These are phyloP conservation scores for Melanophora roralis DNA, from an alignment of 2,888 invertebrate species.

Conservation along the genomic window DNA sequence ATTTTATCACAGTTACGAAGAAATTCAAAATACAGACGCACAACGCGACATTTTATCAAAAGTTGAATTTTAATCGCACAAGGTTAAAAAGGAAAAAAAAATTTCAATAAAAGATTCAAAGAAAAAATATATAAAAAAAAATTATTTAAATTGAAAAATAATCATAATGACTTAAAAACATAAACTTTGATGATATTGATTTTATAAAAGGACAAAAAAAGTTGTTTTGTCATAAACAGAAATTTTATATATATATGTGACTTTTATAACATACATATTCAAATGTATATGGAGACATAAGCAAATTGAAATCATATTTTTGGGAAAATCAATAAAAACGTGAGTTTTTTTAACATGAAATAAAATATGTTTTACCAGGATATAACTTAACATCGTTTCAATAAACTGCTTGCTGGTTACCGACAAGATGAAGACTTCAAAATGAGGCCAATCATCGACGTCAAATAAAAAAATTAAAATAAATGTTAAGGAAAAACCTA, in stretches of 20 bases:
- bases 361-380: neutral
- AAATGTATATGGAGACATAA: too few species aligned
- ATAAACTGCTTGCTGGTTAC: neutral
- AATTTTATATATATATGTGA: too few species aligned
- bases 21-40: too few species aligned
- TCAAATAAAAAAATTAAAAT: neutral
- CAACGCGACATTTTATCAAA: neutral
- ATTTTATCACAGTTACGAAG: too few species aligned
- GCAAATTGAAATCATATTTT: conserved; percentile 19
- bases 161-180: neutral
- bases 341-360: neutral
- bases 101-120: neutral
- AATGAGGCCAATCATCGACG: conserved; percentile 33
- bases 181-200: neutral
- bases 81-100: neutral
- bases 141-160: neutral
- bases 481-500: neutral
- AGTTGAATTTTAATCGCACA: neutral
- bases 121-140: neutral
- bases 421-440: neutral
- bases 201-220: neutral
- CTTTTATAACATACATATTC: too few species aligned
- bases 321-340: conserved; percentile 13
- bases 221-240: neutral
- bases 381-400: neutral